Evolutionary conservation across 2,113 vertebrate species (phyloP), one percentile per base, ranked within the genome.

Genomic region (Macrotus californicus): DNA sequence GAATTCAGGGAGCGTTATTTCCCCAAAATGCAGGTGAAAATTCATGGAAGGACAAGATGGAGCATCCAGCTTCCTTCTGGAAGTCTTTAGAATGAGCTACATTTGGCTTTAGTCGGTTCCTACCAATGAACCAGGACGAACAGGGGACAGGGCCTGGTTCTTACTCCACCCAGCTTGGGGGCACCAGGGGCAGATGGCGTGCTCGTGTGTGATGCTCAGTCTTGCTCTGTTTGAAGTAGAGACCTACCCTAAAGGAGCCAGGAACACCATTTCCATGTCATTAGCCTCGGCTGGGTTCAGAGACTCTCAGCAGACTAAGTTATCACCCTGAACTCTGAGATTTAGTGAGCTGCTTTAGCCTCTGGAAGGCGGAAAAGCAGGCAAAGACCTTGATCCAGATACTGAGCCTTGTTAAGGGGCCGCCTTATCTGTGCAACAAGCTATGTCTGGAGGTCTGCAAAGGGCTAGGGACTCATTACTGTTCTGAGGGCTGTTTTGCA

Each of bases 341-440:
- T 96, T 97, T 86, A 92, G 64, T 89, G 96, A 94, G 92, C 87
- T 87, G 91, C 59, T 72, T 97, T 87, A 76, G 97, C 96, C 95
- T 95, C 96, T 96, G 81, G 93, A 97, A 98, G 96, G 91, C 52
- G 70, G 92, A 83, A 94, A 97, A 95, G 43, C 96, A 96, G 94
- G 87, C n/a, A 77, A 87, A 89, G 97, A 91, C 96, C 97, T 97
- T 97, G 97, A 94, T 98, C 95, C 86, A 96, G 96, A 96, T 97
- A 77, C 52, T 2, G 93, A 87, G 97, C 96, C 97, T 98, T 97
- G 96, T 94, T 96, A 89, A 94, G 94, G 85, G 89, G 67, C 93
- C 87, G 94, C 91, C 90, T 98, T 98, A 98, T 98, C 98, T 98
- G 6, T 34, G 75, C 91, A 72, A 54, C 39, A 94, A 97, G 97